Evolutionary conservation across 2,888 invertebrate genomes (phyloP), one percentile per base, ranked within the genome.

Genomic region (Diarsia dahlii): DNA sequence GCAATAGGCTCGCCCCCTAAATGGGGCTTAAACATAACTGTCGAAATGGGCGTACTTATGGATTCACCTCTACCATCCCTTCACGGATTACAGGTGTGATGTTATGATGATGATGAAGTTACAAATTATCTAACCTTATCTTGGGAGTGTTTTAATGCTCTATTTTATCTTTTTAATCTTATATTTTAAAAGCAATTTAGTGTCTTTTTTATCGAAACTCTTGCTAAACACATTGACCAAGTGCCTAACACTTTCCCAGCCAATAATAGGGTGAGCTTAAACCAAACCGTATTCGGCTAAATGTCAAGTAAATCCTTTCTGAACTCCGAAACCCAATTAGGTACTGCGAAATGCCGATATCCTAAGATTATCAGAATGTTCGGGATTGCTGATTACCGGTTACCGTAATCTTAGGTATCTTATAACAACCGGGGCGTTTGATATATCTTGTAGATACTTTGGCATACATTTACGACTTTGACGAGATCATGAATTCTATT

Each of bases 241-340:
- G 15, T 34, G 3, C n/a, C 13, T 34, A 54, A 54, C 18, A 18
- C 28, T 15, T 6, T 15, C 28, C 39, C 48, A 20, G 0, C 2
- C 13, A 15, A 69, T 52, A 60, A 15, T 5, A 45, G 48, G 28
- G 18, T 45, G 13, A 39, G 20, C 67, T 66, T 48, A 74, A 77
- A 77, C 65, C 48, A 56, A 56, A 56, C 28, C n/a, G 18, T n/a
- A 56, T 56, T 50, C 28, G 0, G 10, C 56, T n/a, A 70, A 79
- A 69, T 71, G 12, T 45, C 71, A 50, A 79, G 28, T 70, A 50
- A 80, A 77, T 54, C 71, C 46, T 18, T 23, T 39, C 34, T 5
- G 48, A 80, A 72, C 54, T 80, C n/a, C n/a, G 28, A 62, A 77
- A 63, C 28, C 20, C 76, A 77, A 77, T 77, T 73, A 76, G 39